Conservation (phyloP, 2,797 vertebrate species). For the Crocodylus rhombifer region DNA sequence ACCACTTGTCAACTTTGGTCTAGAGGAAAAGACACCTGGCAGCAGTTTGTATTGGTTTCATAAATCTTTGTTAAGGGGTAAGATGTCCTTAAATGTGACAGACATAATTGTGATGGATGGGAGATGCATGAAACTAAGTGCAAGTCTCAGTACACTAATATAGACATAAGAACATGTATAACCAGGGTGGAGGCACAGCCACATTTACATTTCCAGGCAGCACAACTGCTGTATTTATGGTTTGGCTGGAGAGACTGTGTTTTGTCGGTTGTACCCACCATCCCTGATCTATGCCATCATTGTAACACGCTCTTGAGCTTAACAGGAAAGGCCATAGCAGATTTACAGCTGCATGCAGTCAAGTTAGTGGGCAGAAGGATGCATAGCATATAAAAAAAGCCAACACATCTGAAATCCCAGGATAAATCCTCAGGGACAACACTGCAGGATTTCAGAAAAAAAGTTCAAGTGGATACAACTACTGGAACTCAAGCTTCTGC, state of each 20-base stretch:
- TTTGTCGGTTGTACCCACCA: neutral
- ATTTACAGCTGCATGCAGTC: fast-evolving
- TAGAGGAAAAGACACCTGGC: neutral
- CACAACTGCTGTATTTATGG: too few relatives aligned
- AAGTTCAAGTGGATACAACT: neutral
- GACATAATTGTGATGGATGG: neutral
- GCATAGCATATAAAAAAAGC: neutral
- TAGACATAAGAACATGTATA: neutral
- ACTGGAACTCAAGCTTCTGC: neutral
- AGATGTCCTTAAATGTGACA: neutral
- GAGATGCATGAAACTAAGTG: neutral
- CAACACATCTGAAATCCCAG: neutral
- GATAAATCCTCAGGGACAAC: fast-evolving
- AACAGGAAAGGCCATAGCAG: neutral
- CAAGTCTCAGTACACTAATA: neutral
- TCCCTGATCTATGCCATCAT: neutral
- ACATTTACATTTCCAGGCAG: neutral
- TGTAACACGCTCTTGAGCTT: neutral
- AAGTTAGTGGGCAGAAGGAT: neutral
- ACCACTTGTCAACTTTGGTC: neutral
- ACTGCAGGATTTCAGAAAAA: neutral
- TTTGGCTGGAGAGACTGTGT: neutral
- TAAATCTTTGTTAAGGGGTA: neutral
- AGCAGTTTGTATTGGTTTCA: neutral
- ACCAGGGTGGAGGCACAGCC: neutral